Base-by-base conservation (phyloP, 2,797 vertebrate species). In the Uromys caudimaculatus region DNA sequence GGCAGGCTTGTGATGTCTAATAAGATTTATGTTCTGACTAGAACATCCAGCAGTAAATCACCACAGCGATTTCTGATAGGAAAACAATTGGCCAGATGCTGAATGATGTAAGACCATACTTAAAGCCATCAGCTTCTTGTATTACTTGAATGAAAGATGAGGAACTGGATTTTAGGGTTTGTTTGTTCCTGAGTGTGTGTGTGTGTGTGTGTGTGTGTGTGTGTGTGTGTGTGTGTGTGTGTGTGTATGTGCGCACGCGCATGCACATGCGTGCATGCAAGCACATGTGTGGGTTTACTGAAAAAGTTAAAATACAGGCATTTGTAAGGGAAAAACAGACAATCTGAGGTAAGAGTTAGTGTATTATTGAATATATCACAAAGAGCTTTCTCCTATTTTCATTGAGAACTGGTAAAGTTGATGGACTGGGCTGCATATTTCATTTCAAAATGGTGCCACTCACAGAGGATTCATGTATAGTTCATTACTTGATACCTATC, bases 361-460 rank as follows among this genome's bases (percentile, higher is more conserved):
- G 0, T 6, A 89, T 11, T 47, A 47, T 44, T 87, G 23, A 95
- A 60, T 82, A 75, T 29, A 91, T 93, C 35, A 94, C 38, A 87
- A 58, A 58, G 1, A 84, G 10, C 27, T 44, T 67, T 35, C 17
- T n/a, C 85, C 69, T 79, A 35, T 6, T 94, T 87, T 73, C 56
- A 35, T 9, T 84, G 60, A 93, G 44, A 81, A 52, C 3, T 16
- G 82, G 71, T 79, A 79, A 89, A 95, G 88, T 54, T n/a, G 60
- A 89, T 79, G 79, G 12, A 75, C 83, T 90, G 3, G 88, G 14
- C 27, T 76, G 60, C 6, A 67, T 89, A 90, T 90, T 95, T 95
- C 21, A 90, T 89, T 93, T 96, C 24, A 92, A 89, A 89, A 83
- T 86, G 23, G 88, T 91, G 1, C 23, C 35, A 83, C 10, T 93